Conservation (phyloP, 2,113 vertebrate species). For the Tautogolabrus adspersus region DNA sequence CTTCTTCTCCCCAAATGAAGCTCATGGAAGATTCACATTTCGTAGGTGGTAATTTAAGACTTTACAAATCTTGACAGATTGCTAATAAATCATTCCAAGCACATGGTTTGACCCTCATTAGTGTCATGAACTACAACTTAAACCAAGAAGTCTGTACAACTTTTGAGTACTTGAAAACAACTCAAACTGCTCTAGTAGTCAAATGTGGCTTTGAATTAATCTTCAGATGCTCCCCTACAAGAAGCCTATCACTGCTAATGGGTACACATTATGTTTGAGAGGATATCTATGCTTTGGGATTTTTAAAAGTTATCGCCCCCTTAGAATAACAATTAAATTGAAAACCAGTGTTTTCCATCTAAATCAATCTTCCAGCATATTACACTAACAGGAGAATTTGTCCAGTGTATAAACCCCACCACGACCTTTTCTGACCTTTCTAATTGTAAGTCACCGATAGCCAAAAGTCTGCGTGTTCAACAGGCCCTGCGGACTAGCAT, state of each 20-base stretch:
- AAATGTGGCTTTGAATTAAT: neutral
- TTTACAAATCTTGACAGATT: conserved; percentile 18
- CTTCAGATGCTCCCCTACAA: neutral
- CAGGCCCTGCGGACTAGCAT: conserved; percentile 73
- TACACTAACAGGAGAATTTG: conserved; percentile 24
- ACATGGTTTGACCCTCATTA: conserved; percentile 4
- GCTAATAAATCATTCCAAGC: conserved; percentile 16
- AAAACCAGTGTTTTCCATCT: neutral
- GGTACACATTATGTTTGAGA: neutral
- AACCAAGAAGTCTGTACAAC: neutral
- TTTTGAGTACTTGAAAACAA: neutral
- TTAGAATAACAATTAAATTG: conserved; percentile 23
- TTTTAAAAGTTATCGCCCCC: neutral
- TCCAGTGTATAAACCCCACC: conserved; percentile 34
- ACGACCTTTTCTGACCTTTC: conserved; percentile 78
- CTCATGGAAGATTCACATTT: neutral
- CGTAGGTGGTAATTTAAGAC: neutral
- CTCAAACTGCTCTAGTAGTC: neutral
- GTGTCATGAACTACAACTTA: conserved; percentile 17
- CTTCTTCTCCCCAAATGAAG: neutral
- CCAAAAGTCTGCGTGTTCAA: conserved; percentile 61
- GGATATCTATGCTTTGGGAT: neutral
- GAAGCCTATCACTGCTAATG: neutral
- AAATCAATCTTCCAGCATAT: conserved; percentile 20
- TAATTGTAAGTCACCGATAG: conserved; percentile 40